Conservation (phyloP, 1,140 invertebrate species). For the Proctacanthus coquilletti region DNA sequence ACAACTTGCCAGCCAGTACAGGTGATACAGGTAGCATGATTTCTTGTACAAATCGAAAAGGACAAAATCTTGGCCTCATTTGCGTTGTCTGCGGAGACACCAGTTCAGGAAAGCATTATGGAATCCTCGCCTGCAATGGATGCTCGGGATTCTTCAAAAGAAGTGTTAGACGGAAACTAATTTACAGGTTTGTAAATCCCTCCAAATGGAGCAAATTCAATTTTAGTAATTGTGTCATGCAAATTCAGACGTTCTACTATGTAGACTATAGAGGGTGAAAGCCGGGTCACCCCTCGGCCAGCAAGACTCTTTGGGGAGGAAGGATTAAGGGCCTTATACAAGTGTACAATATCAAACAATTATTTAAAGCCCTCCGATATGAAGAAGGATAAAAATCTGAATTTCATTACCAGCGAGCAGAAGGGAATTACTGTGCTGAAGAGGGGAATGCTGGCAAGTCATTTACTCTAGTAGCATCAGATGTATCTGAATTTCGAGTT, state of each 20-base stretch:
- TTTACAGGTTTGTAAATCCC: conserved; percentile 67
- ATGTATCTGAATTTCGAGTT: conserved; percentile 1
- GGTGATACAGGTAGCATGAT: background rate
- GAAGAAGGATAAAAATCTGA: conserved; percentile 1
- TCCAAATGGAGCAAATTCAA: background rate
- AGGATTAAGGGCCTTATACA: background rate
- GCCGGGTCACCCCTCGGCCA: too few species aligned
- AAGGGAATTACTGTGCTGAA: background rate
- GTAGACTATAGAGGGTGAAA: too few species aligned
- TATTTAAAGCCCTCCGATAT: conserved; percentile 3
- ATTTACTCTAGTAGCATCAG: background rate
- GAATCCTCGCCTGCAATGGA: conserved; percentile 97
- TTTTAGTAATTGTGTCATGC: background rate
- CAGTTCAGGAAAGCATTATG: conserved; percentile 94
- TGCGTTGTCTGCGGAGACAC: conserved; percentile 96
- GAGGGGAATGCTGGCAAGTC: background rate
- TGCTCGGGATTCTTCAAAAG: conserved; percentile 98
- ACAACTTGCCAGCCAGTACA: conserved; percentile 2
- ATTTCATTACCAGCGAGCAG: background rate
- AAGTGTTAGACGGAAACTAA: conserved; percentile 88
- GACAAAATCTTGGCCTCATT: conserved; percentile 46
- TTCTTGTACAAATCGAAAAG: conserved; percentile 13
- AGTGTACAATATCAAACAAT: conserved; percentile 4
- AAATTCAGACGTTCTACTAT: conserved; percentile 1
- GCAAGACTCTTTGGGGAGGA: too few species aligned